Evolutionary conservation across 2,888 invertebrate species (phyloP), one percentile per base, ranked within the genome.

Genomic region (Podabrus alpinus): DNA sequence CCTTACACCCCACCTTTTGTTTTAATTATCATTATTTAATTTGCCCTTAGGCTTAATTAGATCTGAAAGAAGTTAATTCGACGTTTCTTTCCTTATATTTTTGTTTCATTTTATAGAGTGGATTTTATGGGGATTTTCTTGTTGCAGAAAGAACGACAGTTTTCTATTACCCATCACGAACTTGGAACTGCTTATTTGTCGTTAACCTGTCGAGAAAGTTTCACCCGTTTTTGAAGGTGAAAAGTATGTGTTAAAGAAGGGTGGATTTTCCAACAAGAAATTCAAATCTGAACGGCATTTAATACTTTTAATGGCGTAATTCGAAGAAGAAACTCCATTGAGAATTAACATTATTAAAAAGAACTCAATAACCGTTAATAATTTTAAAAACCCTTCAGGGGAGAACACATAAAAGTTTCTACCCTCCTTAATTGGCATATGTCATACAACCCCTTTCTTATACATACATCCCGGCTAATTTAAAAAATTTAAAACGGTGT

Each of bases 361-460:
- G 62, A 19, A 21, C 62, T 64, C 21, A 64, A 64, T 64, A 64
- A 64, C 17, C 62, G 62, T 64, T 64, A 64, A 64, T 64, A 64
- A 64, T 64, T 64, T 64, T 64, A 64, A 64, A 64, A 64, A 64
- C 17, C 62, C 62, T 19, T 4, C 21, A 13, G 17, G 62, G 62
- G 15, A 29, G 11, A 25, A 13, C 29, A 67, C 16, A 29, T 25
- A 67, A 67, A 45, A 29, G 24, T 61, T 29, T 15, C 19, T 13
- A 29, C 71, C 74, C 62, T 59, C 21, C 16, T 21, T 71, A 74
- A 74, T 74, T 68, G 68, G 62, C 71, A 74, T 68, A 70, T 69
- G 74, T 71, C 74, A 71, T 13, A 21, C 70, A 68, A 64, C 74
- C 74, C 74, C 25, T 60, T 73, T 68, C 74, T 74, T 71, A 66